A percentile compares a stretch with the other conserved stretches of the same genome.
These are phyloP conservation scores for Sinodicranocentrus sp. DNA, from an alignment of 2,888 invertebrate species.

Conservation along the genomic window DNA sequence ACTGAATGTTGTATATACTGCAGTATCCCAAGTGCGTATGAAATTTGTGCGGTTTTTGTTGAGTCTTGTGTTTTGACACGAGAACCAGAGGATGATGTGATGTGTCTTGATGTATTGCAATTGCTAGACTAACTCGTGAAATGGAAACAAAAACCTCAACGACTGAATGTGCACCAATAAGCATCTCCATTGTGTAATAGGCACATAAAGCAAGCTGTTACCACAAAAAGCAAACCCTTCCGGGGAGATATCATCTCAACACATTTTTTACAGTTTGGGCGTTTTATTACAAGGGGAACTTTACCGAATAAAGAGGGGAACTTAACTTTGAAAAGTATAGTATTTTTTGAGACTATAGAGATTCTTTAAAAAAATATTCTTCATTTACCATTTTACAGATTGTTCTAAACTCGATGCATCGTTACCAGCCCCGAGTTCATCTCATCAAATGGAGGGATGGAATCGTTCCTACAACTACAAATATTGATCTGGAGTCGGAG, in stretches of 20 bases:
- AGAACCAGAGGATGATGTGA: not conserved
- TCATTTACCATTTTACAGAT: constrained; percentile 83
- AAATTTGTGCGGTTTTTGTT: constrained; percentile 4
- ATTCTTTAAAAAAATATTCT: not conserved
- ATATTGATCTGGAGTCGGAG: constrained; percentile 92
- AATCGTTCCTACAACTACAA: constrained; percentile 85
- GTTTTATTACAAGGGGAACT: no score
- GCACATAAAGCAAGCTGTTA: constrained; percentile 53
- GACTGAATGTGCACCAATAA: not conserved
- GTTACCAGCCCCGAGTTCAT: constrained; percentile 99
- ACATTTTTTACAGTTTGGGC: no score
- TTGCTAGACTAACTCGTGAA: constrained; percentile 27
- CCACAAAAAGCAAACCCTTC: constrained; percentile 26
- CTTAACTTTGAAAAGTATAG: no score
- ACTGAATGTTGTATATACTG: not conserved
- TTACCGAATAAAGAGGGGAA: no score
- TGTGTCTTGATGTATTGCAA: constrained; percentile 7
- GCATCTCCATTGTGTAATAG: not conserved
- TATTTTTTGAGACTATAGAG: constrained; percentile 1
- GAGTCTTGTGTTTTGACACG: not conserved
- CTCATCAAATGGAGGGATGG: constrained; percentile 93
- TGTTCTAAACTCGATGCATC: constrained; percentile 99
- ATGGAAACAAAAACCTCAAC: not conserved
- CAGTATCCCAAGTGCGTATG: not conserved
- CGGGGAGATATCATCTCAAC: no score